Base-by-base conservation (phyloP, 2,797 vertebrate genomes). In the Hirundo rustica region DNA sequence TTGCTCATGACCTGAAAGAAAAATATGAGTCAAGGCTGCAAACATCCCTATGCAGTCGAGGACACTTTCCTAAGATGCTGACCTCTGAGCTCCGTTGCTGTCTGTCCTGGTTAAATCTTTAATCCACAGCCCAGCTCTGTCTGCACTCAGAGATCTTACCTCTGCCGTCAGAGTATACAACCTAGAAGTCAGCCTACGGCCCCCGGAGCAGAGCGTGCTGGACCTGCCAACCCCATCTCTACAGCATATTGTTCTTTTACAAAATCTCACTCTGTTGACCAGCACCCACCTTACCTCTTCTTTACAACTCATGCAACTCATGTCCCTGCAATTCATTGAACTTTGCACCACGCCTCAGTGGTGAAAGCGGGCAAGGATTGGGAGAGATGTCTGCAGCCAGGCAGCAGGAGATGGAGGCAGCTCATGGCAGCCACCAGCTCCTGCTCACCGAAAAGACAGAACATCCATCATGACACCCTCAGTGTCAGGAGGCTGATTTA, bases 271-370 rank as follows among this genome's bases (percentile, higher is more conserved):
- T 78, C 58, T 72, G 1, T n/a, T 66, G 50, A 70, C 27, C 57
- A 1, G 0, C 47, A 55, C 32, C 26, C 6, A 53, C 13, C 50
- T 91, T 58, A 54, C 21, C 30, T 16, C 53, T 88, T 83, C 70
- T 75, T 88, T 62, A n/a, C 51, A 73, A 17, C 48, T 78, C 29
- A 16, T 54, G 60, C 66, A 84, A 36, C 42, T 81, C 62, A 13
- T 5, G 5, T 50, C 60, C 1, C 1, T 45, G 21, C 1, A 0
- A 62, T 65, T 72, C 51, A 54, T 1, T 7, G 1, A 75, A 40
- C 36, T 86, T 72, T 55, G 60, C 20, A 45, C 17, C 40, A 62
- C 71, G 22, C 10, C 22, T 68, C 0, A 0, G 19, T 76, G 25
- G 32, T 92, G 67, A 48, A 86, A 79, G 23, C 3, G 0, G 23